Evolutionary conservation across 2,113 vertebrate genomes (phyloP), one percentile per base, ranked within the genome.

Genomic region (Mus pahari): DNA sequence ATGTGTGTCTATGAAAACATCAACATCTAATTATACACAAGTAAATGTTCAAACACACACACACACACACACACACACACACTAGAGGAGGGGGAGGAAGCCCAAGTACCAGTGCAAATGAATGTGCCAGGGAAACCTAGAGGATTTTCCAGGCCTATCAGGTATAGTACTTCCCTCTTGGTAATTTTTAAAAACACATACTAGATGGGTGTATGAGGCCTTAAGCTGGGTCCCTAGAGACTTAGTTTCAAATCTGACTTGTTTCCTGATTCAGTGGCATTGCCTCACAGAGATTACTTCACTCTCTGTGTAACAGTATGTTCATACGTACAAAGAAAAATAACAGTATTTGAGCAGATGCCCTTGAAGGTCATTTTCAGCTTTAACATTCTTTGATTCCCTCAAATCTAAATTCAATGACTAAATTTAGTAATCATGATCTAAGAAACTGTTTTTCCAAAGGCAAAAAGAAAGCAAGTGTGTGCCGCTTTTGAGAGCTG

Each of bases 381-480:
- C 58, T 82, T 77, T 55, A 58, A 28, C 71, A n/a, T 86, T 55
- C 55, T 82, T 45, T 89, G n/a, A 95, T 66, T 95, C 71, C 75
- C 58, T 93, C 48, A 91, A 93, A 81, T 62, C 42, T 89, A 94
- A 74, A 74, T 58, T 50, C 55, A 33, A 82, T 95, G 71, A 73
- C 66, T 82, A 48, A 73, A 77, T 84, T 94, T 86, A 71, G 87
- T 81, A 84, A 78, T 91, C 71, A 60, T 77, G 33, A 91, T 81
- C 78, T 81, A 89, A 91, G 83, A 86, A 93, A 89, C 95, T 68
- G 92, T 91, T 93, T 94, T 94, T 60, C 90, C 83, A 58, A 82
- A 89, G n/a, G 26, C 89, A 28, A 48, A 84, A 78, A 77, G 78
- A 73, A 90, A 95, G 66, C 16, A 75, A 86, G 91, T 60, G 20